Evolutionary conservation across 2,113 vertebrate genomes (phyloP).

Genomic region (Dolichallabes microphthalmus): DNA sequence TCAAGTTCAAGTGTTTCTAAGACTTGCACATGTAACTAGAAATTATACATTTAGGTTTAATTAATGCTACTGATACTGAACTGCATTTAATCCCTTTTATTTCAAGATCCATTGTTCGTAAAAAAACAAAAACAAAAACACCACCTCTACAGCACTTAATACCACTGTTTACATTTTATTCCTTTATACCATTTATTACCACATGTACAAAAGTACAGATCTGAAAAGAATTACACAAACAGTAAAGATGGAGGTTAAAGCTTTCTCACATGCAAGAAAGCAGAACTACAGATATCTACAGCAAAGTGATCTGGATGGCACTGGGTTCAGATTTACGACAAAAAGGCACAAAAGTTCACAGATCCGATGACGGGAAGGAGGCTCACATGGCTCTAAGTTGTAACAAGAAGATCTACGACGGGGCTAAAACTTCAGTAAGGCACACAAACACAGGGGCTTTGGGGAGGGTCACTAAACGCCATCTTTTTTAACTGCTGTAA

Average conservation of each 20-base stretch:
- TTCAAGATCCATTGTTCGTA: background rate
- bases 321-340: conserved; percentile 34
- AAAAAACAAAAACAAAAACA: background rate
- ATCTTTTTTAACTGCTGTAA: conserved; percentile 40
- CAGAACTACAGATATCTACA: conserved; percentile 26
- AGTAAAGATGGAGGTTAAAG: conserved; percentile 33
- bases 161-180: conserved; percentile 39
- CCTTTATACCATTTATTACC: conserved; percentile 39
- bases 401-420: background rate
- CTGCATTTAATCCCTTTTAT: background rate
- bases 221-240: conserved; percentile 33
- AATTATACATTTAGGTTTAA: background rate
- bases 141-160: background rate
- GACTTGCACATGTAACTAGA: background rate
- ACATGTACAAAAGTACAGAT: conserved; percentile 54
- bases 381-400: conserved; percentile 25
- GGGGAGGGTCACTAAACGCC: conserved; percentile 34
- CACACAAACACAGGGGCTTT: conserved; percentile 48
- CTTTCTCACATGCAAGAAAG: conserved; percentile 36
- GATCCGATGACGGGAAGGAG: conserved; percentile 12
- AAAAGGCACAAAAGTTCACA: conserved; percentile 44
- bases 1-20: background rate
- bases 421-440: conserved; percentile 45
- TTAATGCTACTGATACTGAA: background rate
- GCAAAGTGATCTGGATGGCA: conserved; percentile 32